These are phyloP conservation scores for Gallinago paraguaiae DNA, from an alignment of 2,113 vertebrate species.

Conservation along the genomic window DNA sequence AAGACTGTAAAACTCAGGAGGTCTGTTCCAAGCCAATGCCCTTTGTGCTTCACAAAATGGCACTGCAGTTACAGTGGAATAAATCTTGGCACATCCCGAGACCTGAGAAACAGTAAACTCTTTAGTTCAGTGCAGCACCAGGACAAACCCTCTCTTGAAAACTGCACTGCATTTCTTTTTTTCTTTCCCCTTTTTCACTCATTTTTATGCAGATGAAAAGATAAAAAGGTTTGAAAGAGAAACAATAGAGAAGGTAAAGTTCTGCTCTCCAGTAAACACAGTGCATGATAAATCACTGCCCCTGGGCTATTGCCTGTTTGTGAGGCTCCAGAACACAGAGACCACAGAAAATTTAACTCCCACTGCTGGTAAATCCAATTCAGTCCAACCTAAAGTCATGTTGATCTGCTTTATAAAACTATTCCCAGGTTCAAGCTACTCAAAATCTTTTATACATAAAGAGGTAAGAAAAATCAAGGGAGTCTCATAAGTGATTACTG, in stretches of 20 bases:
- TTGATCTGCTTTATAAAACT: slow-evolving; percentile 15
- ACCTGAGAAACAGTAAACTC: background rate
- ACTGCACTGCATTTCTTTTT: background rate
- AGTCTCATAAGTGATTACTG: background rate
- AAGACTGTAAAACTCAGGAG: background rate
- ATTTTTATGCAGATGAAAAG: background rate
- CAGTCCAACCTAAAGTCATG: background rate
- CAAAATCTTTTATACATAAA: background rate
- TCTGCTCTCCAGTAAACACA: background rate
- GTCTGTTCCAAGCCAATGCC: background rate
- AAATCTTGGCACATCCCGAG: background rate
- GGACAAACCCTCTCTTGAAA: background rate
- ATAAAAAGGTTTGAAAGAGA: background rate
- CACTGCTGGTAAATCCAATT: slow-evolving; percentile 7
- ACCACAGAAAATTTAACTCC: slow-evolving; percentile 16
- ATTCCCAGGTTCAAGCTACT: background rate
- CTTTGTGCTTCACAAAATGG: background rate
- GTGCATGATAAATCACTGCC: background rate
- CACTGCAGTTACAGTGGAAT: background rate
- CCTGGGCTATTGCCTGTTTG: background rate
- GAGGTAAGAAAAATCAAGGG: background rate
- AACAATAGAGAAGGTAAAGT: background rate
- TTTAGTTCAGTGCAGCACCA: background rate
- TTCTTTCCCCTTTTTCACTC: background rate
- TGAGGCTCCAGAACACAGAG: background rate